These are phyloP conservation scores for Lasius platythorax DNA, from an alignment of 2,888 invertebrate genomes.

Conservation along the genomic window DNA sequence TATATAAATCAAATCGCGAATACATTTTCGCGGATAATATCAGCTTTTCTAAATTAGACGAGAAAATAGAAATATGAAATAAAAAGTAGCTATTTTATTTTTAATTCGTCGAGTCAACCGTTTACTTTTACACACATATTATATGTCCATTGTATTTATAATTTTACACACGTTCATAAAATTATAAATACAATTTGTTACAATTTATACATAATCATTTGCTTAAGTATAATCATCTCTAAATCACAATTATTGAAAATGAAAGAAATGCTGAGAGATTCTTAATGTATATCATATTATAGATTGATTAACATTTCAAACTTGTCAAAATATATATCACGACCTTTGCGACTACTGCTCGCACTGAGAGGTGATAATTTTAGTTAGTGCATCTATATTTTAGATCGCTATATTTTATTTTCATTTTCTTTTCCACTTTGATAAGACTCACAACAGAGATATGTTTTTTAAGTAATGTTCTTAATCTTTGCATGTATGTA, in stretches of 20 bases:
- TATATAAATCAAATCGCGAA: neutral
- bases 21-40: conserved; percentile 35
- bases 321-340: conserved; percentile 11
- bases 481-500: neutral
- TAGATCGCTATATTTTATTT: neutral
- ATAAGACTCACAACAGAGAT: neutral
- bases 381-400: neutral
- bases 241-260: conserved; percentile 20
- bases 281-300: neutral
- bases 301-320: conserved; percentile 62
- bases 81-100: neutral
- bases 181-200: neutral
- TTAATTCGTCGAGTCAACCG: neutral
- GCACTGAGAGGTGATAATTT: neutral
- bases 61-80: neutral
- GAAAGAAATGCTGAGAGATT: conserved; percentile 37
- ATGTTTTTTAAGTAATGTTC: neutral
- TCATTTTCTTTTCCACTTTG: neutral
- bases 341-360: neutral
- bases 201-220: neutral
- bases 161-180: neutral
- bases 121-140: neutral
- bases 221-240: conserved; percentile 41
- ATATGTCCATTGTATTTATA: neutral
- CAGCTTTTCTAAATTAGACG: neutral